These are phyloP conservation scores for Ageneiosus marmoratus DNA, from an alignment of 2,113 vertebrate species.

Conservation along the genomic window DNA sequence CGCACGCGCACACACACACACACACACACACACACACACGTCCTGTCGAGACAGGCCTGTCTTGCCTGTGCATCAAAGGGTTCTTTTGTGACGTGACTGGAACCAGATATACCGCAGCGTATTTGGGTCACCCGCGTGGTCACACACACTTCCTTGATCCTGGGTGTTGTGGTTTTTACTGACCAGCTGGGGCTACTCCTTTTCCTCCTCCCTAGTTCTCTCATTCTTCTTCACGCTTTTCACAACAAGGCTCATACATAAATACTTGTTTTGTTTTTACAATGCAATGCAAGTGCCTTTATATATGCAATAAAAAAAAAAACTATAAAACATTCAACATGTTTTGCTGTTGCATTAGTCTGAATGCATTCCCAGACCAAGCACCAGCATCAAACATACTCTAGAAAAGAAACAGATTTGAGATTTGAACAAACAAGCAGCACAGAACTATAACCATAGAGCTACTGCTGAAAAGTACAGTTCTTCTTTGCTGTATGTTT, in stretches of 20 bases:
- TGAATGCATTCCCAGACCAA: neutral
- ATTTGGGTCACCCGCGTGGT: conserved; percentile 18
- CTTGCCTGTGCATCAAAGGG: conserved; percentile 42
- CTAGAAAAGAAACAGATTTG: neutral
- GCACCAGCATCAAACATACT: neutral
- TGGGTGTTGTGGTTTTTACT: conserved; percentile 49
- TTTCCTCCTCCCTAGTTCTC: conserved; percentile 15
- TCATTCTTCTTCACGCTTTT: neutral
- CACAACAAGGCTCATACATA: neutral
- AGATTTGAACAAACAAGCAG: neutral
- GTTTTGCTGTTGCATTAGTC: neutral
- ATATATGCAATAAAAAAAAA: neutral
- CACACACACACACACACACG: conserved; percentile 6
- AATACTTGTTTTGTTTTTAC: neutral
- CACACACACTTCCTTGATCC: conserved; percentile 41
- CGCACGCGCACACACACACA: conserved; percentile 33
- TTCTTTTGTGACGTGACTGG: conserved; percentile 37
- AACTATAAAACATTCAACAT: neutral
- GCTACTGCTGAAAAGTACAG: neutral
- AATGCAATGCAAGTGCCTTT: neutral
- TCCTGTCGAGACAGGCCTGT: conserved; percentile 32
- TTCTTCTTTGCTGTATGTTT: neutral
- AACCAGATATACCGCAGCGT: conserved; percentile 35
- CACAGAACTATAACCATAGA: neutral
- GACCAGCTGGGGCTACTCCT: conserved; percentile 37